Evolutionary conservation across 2,888 invertebrate genomes (phyloP), one percentile per base, ranked within the genome.

Genomic region (Epirrhoe alternata): DNA sequence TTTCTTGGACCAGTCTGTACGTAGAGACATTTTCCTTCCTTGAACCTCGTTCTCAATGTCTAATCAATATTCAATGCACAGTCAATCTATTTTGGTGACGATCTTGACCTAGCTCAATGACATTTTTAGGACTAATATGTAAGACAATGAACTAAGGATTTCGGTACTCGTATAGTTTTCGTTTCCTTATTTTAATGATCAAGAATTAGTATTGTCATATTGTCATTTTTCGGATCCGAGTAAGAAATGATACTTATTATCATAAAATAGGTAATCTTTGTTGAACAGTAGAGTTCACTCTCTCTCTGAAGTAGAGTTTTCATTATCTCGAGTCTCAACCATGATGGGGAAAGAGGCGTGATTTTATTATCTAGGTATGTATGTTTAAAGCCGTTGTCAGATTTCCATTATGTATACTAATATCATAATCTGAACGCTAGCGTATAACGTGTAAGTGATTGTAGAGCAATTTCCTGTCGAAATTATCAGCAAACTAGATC

Each of bases 401-500:
- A 24, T 24, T 24, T 24, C 24, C 24, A 24, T 24, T 2, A 24
- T 24, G 24, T 24, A 24, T 24, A 7, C 33, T 33, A 7, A 6
- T 38, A 38, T 64, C 54, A 71, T 69, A 64, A 73, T 61, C 47
- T 66, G 52, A 61, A 63, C 60, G 65, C 64, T 57, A 56, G 61
- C 63, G 62, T 60, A 67, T 71, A 38, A 69, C 30, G 42, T 42
- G 42, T 56, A 30, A 72, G 74, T 72, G 61, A 68, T 70, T 54
- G 66, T 68, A 64, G 59, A 76, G 74, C 74, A 72, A 77, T 76
- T 81, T 79, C 77, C 75, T 79, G 68, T 73, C 75, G 61, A 75
- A 77, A 78, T 74, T 77, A 80, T 80, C 77, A 73, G 62, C 60
- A 69, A 81, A 82, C 77, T 85, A 78, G 80, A 81, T 82, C 81